Percentiles rank a stretch among this genome's conserved stretches.
Conservation (phyloP, 64 coral and sea anemone species). For the Stylophora pistillata region DNA sequence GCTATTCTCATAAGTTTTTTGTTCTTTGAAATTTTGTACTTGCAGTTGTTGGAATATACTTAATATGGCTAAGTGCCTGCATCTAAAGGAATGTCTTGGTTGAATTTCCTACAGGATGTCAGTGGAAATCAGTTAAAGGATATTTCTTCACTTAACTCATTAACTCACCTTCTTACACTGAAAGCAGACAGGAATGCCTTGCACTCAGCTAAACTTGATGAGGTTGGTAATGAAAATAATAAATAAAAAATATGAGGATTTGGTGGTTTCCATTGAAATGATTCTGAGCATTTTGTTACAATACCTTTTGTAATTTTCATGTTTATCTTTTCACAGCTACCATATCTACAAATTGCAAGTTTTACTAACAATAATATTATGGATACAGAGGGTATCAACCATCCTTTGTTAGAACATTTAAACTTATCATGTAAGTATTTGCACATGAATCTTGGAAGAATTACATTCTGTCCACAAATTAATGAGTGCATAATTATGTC, state of each 20-base stretch:
- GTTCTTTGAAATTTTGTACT: neutral
- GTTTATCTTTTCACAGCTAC: conserved; percentile 62
- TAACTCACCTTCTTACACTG: conserved; percentile 91
- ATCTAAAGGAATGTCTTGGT: neutral
- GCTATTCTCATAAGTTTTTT: neutral
- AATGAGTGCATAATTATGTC: too few species aligned
- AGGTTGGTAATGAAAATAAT: conserved; percentile 46
- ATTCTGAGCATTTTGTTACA: too few species aligned
- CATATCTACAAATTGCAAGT: conserved; percentile 97
- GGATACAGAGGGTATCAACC: conserved; percentile 90
- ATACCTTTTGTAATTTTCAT: neutral
- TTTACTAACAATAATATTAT: conserved; percentile 96
- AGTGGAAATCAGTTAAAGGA: conserved; percentile 88
- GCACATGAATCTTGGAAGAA: neutral
- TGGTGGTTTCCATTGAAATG: too few species aligned
- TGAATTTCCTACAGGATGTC: conserved; percentile 64
- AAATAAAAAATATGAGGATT: too few species aligned
- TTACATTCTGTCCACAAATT: too few species aligned
- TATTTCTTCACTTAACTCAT: conserved; percentile 87
- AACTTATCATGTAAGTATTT: conserved; percentile 90
- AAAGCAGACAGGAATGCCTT: conserved; percentile 88
- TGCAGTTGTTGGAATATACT: neutral
- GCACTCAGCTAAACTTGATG: conserved; percentile 88
- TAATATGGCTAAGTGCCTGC: neutral
- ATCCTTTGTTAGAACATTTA: conserved; percentile 89